phyloP scores from a whole-genome alignment of 2,113 vertebrate species.

The Percina caprodes region DNA sequence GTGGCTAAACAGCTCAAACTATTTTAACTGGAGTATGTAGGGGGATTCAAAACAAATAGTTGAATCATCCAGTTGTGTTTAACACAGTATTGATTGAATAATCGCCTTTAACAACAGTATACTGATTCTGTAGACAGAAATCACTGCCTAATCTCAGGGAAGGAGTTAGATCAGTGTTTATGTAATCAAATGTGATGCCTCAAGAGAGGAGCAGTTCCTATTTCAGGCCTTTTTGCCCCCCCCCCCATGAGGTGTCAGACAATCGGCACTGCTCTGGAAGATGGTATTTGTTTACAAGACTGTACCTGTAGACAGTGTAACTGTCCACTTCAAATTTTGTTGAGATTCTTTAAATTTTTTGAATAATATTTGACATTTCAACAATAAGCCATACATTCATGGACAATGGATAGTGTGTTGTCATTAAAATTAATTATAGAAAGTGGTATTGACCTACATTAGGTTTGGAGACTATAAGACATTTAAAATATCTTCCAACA shows the following conservation, averaged over 20 bases:
- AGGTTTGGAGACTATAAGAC: slow-evolving; percentile 39
- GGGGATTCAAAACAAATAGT: slow-evolving; percentile 19
- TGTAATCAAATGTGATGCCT: slow-evolving; percentile 68
- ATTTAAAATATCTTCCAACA: slow-evolving; percentile 20
- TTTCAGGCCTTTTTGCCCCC: slow-evolving; percentile 46
- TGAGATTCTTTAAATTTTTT: slow-evolving; percentile 47
- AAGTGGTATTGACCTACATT: slow-evolving; percentile 39
- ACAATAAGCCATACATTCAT: slow-evolving; percentile 74
- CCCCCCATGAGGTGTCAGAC: slow-evolving; percentile 59
- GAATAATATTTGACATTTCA: slow-evolving; percentile 73
- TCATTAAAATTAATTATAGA: slow-evolving; percentile 31
- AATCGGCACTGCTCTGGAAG: slow-evolving; percentile 70
- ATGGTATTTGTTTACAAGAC: slow-evolving; percentile 77
- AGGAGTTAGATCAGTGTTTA: slow-evolving; percentile 81
- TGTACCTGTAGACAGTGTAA: slow-evolving; percentile 47
- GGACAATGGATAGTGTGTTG: slow-evolving; percentile 27
- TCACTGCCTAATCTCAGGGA: slow-evolving; percentile 86
- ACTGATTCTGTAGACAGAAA: slow-evolving; percentile 72
- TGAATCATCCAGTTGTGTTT: slow-evolving; percentile 48
- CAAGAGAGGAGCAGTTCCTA: slow-evolving; percentile 58
- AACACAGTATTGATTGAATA: slow-evolving; percentile 40
- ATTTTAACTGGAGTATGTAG: slow-evolving; percentile 34
- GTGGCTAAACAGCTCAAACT: slow-evolving; percentile 38
- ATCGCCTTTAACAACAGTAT: slow-evolving; percentile 59
- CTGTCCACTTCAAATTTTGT: slow-evolving; percentile 46